Evolutionary conservation across 2,113 vertebrate genomes (phyloP), one percentile per base, ranked within the genome.

Genomic region (Xiphias gladius): DNA sequence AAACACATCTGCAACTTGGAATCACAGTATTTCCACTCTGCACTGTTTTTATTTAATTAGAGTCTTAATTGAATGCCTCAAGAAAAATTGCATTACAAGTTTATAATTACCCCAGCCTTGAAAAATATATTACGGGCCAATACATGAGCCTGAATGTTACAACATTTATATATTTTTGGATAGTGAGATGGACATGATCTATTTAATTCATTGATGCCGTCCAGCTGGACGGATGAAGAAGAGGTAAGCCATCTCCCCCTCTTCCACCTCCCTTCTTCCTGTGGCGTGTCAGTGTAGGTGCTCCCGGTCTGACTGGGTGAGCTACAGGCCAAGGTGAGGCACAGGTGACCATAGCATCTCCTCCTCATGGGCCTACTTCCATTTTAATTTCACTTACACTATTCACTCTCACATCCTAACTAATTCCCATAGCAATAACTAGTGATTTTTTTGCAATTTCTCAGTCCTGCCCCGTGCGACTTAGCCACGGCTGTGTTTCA

Each of bases 321-420:
- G 76, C 69, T 70, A 69, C 79, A 65, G 70, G 80, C 64, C 14
- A 46, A 80, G 79, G 76, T 55, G 78, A 84, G 71, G 54, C 80
- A 71, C 32, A 54, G 82, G 76, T 83, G 88, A 87, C 57, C 24
- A 11, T 26, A 72, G 73, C 89, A 90, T 82, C 88, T 91, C 85
- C 58, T 85, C 78, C 68, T 67, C 22, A 80, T 79, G 80, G 80
- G 66, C 74, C 24, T 22, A 24, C 0, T 32, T 85, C 84, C 79
- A 88, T 76, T 79, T 81, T 22, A 41, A 20, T 61, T 52, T 78
- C 66, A 46, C 4, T 69, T 41, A 46, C 67, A n/a, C 9, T 70
- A 16, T 61, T 68, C 50, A n/a, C 28, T 58, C 62, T 68, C 4
- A 3, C 65, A 30, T 43, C 11, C n/a, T n/a, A 41, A 61, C 64